Conservation (phyloP, 2,888 invertebrate species). For the Cheilosia vernalis region DNA sequence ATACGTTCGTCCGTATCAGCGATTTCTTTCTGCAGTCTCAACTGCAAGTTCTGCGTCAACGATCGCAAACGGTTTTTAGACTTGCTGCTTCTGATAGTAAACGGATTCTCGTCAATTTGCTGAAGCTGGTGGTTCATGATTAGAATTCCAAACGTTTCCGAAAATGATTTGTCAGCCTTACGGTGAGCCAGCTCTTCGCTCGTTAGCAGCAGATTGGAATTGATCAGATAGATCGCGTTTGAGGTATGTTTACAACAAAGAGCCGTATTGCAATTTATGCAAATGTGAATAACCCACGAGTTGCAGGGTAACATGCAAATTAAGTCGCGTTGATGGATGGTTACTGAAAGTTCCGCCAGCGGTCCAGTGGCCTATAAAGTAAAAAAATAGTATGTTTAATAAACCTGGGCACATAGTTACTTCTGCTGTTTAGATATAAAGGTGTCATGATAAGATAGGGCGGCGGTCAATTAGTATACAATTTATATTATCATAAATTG, state of each 20-base stretch:
- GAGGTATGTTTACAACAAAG: conserved; percentile 79
- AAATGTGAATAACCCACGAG: conserved; percentile 80
- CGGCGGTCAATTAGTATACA: neutral
- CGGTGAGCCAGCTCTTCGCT: conserved; percentile 86
- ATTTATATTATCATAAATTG: neutral
- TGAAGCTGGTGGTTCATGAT: conserved; percentile 82
- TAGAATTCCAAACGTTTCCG: conserved; percentile 89
- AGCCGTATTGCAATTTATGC: conserved; percentile 81
- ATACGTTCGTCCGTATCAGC: conserved; percentile 90
- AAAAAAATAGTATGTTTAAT: conserved; percentile 11
- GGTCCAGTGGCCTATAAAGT: conserved; percentile 80
- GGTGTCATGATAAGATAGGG: conserved; percentile 12
- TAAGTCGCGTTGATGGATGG: conserved; percentile 80
- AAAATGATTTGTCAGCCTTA: conserved; percentile 87
- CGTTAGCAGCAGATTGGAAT: conserved; percentile 83
- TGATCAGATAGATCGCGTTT: conserved; percentile 78
- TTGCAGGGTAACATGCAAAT: conserved; percentile 78
- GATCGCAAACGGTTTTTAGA: conserved; percentile 82
- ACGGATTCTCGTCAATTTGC: conserved; percentile 45
- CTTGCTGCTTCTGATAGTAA: conserved; percentile 83
- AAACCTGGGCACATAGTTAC: conserved; percentile 19
- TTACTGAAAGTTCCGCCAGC: conserved; percentile 79
- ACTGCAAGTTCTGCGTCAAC: conserved; percentile 86
- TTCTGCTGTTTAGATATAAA: neutral
- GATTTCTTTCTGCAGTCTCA: conserved; percentile 88